These are phyloP conservation scores for Meghimatium bilineatum DNA, from an alignment of 2,888 invertebrate species.

Conservation along the genomic window DNA sequence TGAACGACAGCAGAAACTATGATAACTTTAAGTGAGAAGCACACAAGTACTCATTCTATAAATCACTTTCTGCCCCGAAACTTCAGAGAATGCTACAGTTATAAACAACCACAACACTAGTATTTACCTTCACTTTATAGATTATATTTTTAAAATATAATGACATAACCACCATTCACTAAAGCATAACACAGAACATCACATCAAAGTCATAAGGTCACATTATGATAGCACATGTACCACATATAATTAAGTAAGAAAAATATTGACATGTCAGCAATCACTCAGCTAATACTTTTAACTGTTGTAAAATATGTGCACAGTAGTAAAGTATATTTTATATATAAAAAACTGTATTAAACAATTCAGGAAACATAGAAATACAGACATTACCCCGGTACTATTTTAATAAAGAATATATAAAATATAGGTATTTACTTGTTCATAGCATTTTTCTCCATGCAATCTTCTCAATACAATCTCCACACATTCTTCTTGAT, in stretches of 20 bases:
- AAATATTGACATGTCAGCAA: not conserved
- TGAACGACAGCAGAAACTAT: no score
- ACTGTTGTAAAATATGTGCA: not conserved
- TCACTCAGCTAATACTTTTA: not conserved
- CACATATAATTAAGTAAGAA: not conserved
- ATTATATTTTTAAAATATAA: not conserved
- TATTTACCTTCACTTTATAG: no score
- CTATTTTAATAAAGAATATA: not conserved
- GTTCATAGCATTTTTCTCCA: not conserved
- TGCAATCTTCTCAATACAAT: no score
- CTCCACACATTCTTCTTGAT: no score
- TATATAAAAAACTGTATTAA: not conserved
- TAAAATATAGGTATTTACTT: not conserved
- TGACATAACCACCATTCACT: not conserved
- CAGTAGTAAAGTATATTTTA: not conserved
- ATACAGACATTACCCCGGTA: not conserved
- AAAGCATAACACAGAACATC: not conserved
- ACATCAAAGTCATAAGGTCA: not conserved
- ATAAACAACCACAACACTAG: no score
- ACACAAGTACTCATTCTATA: no score
- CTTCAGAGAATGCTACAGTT: no score
- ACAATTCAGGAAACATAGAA: not conserved
- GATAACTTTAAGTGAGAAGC: no score
- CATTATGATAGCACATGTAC: not conserved
- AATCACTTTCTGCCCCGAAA: no score